These are phyloP conservation scores for Smittia aterrima DNA, from an alignment of 2,888 invertebrate species.

Conservation along the genomic window DNA sequence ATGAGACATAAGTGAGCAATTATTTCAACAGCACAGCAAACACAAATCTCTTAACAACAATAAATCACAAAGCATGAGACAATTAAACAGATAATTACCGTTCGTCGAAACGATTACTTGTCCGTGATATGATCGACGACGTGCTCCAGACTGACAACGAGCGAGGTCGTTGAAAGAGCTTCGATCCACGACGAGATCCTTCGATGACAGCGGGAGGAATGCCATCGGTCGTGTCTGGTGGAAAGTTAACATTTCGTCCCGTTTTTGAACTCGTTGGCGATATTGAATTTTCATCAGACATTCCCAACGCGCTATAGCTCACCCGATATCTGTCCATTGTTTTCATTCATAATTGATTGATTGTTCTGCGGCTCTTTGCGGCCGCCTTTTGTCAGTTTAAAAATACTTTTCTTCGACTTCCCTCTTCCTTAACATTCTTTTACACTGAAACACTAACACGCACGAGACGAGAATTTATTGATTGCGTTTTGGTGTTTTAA, in stretches of 20 bases:
- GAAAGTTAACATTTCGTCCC: slow-evolving; percentile 53
- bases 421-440: not conserved
- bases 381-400: not conserved
- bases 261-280: slow-evolving; percentile 51
- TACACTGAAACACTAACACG: not conserved
- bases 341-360: slow-evolving; percentile 39
- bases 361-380: not conserved
- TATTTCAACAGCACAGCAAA: too few species aligned
- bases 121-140: slow-evolving; percentile 62
- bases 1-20: too few species aligned
- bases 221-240: slow-evolving; percentile 47
- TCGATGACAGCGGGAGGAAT: not conserved
- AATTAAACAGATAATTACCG: slow-evolving; percentile 48
- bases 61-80: too few species aligned
- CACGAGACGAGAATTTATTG: not conserved
- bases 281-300: slow-evolving; percentile 54
- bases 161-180: slow-evolving; percentile 58
- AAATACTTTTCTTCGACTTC: not conserved
- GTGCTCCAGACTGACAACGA: slow-evolving; percentile 90
- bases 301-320: slow-evolving; percentile 54
- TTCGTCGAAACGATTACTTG: slow-evolving; percentile 69
- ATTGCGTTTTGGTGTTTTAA: not conserved
- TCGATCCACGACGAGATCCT: slow-evolving; percentile 50
- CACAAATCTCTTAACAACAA: too few species aligned
- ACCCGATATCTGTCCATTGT: slow-evolving; percentile 53